Evolutionary conservation across 2,797 vertebrate species (phyloP).

Genomic region (Lagocephalus sceleratus): DNA sequence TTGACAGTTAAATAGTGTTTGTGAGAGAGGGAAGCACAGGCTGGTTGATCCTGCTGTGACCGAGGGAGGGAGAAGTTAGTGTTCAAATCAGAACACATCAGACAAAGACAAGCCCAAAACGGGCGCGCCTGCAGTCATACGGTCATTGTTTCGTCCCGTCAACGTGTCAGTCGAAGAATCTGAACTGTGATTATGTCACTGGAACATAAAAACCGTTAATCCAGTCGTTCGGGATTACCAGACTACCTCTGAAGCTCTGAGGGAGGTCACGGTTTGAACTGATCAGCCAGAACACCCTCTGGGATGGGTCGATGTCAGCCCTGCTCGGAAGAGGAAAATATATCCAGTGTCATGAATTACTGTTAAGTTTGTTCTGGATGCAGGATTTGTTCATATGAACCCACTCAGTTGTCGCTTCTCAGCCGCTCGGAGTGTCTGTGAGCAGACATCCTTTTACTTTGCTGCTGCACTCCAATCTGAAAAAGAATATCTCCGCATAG

Average conservation of each 20-base stretch:
- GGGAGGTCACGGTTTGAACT: background rate
- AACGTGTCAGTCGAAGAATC: too few relatives aligned
- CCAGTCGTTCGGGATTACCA: constrained; percentile 9
- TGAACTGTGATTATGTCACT: too few relatives aligned
- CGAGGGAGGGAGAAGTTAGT: too few relatives aligned
- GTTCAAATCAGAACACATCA: too few relatives aligned
- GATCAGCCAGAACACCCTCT: background rate
- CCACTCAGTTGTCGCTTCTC: background rate
- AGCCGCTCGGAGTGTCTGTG: background rate
- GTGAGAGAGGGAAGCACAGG: too few relatives aligned
- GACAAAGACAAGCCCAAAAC: too few relatives aligned
- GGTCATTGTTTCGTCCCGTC: too few relatives aligned
- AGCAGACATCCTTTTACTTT: too few relatives aligned
- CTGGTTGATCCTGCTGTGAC: too few relatives aligned
- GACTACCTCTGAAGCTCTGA: background rate
- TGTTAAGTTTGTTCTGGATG: background rate
- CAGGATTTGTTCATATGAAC: background rate
- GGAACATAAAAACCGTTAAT: background rate
- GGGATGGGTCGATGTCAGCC: constrained; percentile 1
- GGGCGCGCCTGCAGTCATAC: background rate
- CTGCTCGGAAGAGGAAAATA: constrained; percentile 11
- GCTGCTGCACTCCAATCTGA: too few relatives aligned
- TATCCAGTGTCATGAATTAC: background rate
- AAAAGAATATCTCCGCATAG: too few relatives aligned
- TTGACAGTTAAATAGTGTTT: too few relatives aligned